Evolutionary conservation across 23 tunicate genomes (phyloP).

Genomic region (Phallusia fumigata): DNA sequence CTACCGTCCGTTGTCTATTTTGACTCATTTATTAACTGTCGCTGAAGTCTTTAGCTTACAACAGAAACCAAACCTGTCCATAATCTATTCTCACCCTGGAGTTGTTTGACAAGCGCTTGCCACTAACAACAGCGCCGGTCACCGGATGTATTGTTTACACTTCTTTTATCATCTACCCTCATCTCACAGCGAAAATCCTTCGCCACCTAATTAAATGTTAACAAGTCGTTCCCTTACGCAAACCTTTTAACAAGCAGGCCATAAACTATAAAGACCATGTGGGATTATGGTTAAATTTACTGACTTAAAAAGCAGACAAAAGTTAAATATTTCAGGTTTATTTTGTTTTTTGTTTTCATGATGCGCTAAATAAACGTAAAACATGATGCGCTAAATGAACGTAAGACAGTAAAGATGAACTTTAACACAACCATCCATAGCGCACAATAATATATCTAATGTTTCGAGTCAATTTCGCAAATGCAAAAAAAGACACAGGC

Average conservation of each 20-base stretch:
- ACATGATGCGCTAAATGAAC: too few relatives aligned
- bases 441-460: too few relatives aligned
- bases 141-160: slow-evolving; percentile 7
- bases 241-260: not conserved
- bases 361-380: not conserved
- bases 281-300: not conserved
- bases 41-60: too few relatives aligned
- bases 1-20: too few relatives aligned
- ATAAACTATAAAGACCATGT: too few relatives aligned
- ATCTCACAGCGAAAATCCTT: not conserved
- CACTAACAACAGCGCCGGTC: slow-evolving; percentile 10
- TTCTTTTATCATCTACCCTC: slow-evolving; percentile 1
- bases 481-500: not conserved
- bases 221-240: not conserved
- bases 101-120: not conserved
- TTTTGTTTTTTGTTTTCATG: not conserved
- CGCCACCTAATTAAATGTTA: not conserved
- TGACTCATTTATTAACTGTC: too few relatives aligned
- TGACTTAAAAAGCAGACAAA: not conserved
- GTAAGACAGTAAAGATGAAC: not conserved
- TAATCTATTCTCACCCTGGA: not conserved
- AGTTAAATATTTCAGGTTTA: not conserved
- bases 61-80: not conserved
- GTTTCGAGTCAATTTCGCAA: too few relatives aligned
- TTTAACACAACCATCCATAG: not conserved